Percentiles rank a stretch among this genome's conserved stretches.
These are phyloP conservation scores for Clarias pachynema DNA, from an alignment of 2,797 vertebrate genomes.

Conservation along the genomic window DNA sequence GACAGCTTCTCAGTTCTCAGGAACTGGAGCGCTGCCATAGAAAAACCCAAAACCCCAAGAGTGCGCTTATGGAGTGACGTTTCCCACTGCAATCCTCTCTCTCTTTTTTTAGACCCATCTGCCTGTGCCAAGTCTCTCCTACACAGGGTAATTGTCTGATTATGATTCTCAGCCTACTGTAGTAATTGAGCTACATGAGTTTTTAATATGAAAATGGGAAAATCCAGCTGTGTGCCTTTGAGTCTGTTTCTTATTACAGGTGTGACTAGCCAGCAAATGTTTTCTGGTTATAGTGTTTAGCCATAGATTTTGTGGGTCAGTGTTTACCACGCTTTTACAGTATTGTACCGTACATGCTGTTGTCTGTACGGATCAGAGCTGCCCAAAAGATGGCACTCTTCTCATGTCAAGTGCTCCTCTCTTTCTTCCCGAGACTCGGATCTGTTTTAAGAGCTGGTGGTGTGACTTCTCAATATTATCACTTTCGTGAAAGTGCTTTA, in stretches of 20 bases:
- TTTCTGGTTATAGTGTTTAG: constrained; percentile 14
- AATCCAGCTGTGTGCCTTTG: not conserved
- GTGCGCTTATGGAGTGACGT: constrained; percentile 34
- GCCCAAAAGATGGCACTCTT: constrained; percentile 77
- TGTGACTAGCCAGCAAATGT: constrained; percentile 23
- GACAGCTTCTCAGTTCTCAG: constrained; percentile 46
- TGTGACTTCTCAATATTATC: constrained; percentile 23
- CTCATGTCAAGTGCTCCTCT: constrained; percentile 66
- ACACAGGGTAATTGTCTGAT: constrained; percentile 1
- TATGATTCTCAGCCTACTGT: constrained; percentile 17
- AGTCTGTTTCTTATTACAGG: constrained; percentile 25
- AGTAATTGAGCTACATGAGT: constrained; percentile 9
- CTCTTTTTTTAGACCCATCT: constrained; percentile 19
- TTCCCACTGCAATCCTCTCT: constrained; percentile 34
- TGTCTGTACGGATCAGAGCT: constrained; percentile 26
- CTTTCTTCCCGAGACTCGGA: constrained; percentile 7
- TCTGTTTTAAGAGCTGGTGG: constrained; percentile 16
- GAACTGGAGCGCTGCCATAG: constrained; percentile 45
- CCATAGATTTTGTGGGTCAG: constrained; percentile 1
- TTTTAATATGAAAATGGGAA: constrained; percentile 21
- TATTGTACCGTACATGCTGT: not conserved
- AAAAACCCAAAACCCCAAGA: constrained; percentile 48
- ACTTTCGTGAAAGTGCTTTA: not conserved
- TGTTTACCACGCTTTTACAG: not conserved
- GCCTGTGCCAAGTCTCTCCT: constrained; percentile 8